Evolutionary conservation across 2,888 invertebrate genomes (phyloP), one percentile per base, ranked within the genome.

Genomic region (Loripinus fragilis): DNA sequence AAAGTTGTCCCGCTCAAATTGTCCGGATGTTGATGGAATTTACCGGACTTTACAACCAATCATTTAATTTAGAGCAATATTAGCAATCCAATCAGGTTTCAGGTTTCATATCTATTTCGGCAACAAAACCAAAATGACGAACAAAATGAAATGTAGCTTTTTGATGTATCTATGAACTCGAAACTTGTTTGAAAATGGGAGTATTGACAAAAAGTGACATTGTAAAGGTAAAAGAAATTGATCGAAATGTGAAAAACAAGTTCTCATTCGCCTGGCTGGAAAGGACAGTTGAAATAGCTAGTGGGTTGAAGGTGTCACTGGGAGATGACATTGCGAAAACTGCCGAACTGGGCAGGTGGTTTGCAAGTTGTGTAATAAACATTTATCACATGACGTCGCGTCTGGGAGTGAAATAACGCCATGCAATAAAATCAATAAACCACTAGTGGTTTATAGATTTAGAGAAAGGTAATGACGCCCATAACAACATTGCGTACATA

Each of bases 301-400:
- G 45, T 12, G 45, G 20, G n/a, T 3, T 45, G 17, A 45, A 12
- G 3, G 45, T 20, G 45, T 45, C 8, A 3, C 45, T 17, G 45
- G 45, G 45, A 7, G 45, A 41, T 69, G 35, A 66, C 42, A 10
- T 65, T 28, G 50, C 17, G n/a, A 70, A 70, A 50, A 10, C 15
- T 25, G 50, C 15, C 3, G 48, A 17, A 3, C 70, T 7, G 70
- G 70, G 12, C 70, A 70, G 28, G 55, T 55, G 15, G 0, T 33
- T 1, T 69, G 69, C 30, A 48, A 69, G 12, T 20, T 69, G 45
- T 50, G 71, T 35, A 41, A 38, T 7, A 71, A 71, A 25, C 38
- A 55, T 1, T 52, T 50, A 10, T 52, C 12, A 30, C 52, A 70
- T 52, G 70, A 52, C n/a, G n/a, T n/a, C n/a, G 3, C 28, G 50